Conservation (phyloP, 1,140 invertebrate genomes). For the Drosophila neocordata region DNA sequence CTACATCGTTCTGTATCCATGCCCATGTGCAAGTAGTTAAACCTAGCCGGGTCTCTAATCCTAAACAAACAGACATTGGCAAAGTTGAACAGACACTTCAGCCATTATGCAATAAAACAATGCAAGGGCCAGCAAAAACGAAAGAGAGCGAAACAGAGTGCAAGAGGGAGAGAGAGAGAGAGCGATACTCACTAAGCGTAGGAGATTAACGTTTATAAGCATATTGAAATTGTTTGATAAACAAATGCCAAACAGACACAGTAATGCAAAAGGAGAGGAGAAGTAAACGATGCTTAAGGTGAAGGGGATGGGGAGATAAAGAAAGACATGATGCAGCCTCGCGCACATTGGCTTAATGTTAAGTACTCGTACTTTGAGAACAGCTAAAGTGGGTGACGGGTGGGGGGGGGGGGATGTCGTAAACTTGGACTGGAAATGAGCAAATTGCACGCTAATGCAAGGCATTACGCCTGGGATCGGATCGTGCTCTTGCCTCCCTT, state of each 20-base stretch:
- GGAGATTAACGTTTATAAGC: constrained; percentile 59
- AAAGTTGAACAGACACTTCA: constrained; percentile 56
- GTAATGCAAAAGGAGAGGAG: not conserved
- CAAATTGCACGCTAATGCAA: constrained; percentile 79
- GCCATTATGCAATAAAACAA: constrained; percentile 78
- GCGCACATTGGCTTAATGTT: constrained; percentile 22
- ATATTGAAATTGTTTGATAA: constrained; percentile 81
- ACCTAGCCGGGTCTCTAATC: constrained; percentile 63
- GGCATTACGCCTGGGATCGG: constrained; percentile 63
- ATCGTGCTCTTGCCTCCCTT: constrained; percentile 24
- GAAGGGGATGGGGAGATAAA: not conserved
- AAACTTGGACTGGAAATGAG: constrained; percentile 63
- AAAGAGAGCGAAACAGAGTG: not conserved
- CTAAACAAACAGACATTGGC: constrained; percentile 69
- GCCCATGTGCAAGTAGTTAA: constrained; percentile 46
- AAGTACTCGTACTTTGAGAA: constrained; percentile 14
- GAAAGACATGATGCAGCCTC: not conserved
- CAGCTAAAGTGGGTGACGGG: not conserved
- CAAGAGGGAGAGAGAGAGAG: constrained; percentile 2
- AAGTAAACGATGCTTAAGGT: constrained; percentile 24
- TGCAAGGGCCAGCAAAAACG: constrained; percentile 20
- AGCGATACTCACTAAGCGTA: constrained; percentile 11
- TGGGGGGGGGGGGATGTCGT: not conserved
- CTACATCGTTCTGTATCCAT: not conserved
- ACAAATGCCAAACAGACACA: constrained; percentile 64